These are phyloP conservation scores for Leptodirus hochenwartii DNA, from an alignment of 2,888 invertebrate genomes.

Conservation along the genomic window DNA sequence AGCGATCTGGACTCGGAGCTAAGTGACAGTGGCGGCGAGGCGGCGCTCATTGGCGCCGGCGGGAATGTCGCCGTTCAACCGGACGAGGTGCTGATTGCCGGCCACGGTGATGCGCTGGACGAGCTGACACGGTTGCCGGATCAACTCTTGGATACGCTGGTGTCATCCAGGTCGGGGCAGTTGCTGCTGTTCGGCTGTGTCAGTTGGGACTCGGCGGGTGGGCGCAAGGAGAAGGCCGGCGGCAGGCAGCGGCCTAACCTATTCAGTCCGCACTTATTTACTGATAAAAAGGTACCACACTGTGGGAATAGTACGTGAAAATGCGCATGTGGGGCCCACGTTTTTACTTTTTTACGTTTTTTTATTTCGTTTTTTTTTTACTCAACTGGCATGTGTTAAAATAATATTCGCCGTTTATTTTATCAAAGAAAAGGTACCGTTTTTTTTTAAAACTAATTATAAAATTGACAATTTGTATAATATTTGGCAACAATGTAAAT, in stretches of 20 bases:
- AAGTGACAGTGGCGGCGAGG: constrained; percentile 25
- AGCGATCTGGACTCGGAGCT: too few relatives aligned
- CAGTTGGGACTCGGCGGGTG: constrained; percentile 77
- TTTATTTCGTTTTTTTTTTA: too few relatives aligned
- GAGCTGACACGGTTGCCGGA: constrained; percentile 44
- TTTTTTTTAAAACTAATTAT: too few relatives aligned
- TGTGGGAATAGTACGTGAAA: constrained; percentile 23
- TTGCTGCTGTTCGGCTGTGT: constrained; percentile 70
- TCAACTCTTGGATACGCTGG: constrained; percentile 42
- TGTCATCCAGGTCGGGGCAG: constrained; percentile 52
- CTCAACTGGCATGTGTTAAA: too few relatives aligned
- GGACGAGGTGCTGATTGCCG: constrained; percentile 34
- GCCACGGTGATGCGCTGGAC: constrained; percentile 33
- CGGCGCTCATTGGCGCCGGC: constrained; percentile 25
- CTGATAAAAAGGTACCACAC: constrained; percentile 42
- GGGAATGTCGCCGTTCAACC: constrained; percentile 26
- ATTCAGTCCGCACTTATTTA: constrained; percentile 67
- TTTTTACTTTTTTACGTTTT: constrained; percentile 1
- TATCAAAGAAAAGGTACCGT: too few relatives aligned
- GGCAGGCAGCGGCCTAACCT: constrained; percentile 52
- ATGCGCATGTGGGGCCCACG: constrained; percentile 1
- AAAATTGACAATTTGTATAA: too few relatives aligned
- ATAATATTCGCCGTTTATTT: too few relatives aligned
- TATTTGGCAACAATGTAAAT: too few relatives aligned
- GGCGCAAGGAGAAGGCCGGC: constrained; percentile 47